phyloP scores from a whole-genome alignment of 2,797 vertebrate genomes.

The Enoplosus armatus region DNA sequence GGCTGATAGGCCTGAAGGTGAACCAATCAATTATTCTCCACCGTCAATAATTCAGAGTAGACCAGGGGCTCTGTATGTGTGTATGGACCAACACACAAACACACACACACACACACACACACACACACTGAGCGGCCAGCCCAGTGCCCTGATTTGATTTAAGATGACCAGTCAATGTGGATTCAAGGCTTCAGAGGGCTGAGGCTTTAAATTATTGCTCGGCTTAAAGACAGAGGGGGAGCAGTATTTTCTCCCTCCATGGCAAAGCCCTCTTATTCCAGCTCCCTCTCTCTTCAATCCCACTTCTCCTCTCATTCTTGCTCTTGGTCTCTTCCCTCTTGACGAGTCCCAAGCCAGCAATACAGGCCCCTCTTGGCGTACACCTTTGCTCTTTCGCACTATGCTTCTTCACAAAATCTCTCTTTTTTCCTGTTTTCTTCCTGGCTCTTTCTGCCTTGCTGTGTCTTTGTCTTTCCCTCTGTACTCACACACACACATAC shows the following conservation, averaged over 20 bases:
- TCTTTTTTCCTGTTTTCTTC: neutral
- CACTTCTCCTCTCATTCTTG: conserved; percentile 37
- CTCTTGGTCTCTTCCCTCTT: conserved; percentile 36
- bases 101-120: conserved; percentile 36
- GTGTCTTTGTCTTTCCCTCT: conserved; percentile 54
- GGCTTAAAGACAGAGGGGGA: conserved; percentile 76
- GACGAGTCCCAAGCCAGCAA: conserved; percentile 36
- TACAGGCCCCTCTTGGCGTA: conserved; percentile 15
- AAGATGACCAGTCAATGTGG: conserved; percentile 84
- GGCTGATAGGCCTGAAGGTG: conserved; percentile 83
- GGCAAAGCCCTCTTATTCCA: conserved; percentile 62
- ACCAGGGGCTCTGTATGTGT: conserved; percentile 58
- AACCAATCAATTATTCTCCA: conserved; percentile 86
- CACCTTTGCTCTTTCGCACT: conserved; percentile 41
- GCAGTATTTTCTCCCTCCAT: conserved; percentile 68
- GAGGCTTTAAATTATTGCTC: conserved; percentile 83
- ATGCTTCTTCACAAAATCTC: conserved; percentile 34
- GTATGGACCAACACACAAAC: conserved; percentile 49
- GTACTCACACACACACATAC: conserved; percentile 3
- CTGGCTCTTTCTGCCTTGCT: conserved; percentile 21
- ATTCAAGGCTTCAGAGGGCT: conserved; percentile 80
- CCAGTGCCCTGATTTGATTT: conserved; percentile 84
- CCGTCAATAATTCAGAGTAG: conserved; percentile 85
- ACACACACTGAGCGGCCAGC: conserved; percentile 46
- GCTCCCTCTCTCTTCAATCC: conserved; percentile 23